Conservation (phyloP, 2,113 vertebrate species). For the Zootoca vivipara region DNA sequence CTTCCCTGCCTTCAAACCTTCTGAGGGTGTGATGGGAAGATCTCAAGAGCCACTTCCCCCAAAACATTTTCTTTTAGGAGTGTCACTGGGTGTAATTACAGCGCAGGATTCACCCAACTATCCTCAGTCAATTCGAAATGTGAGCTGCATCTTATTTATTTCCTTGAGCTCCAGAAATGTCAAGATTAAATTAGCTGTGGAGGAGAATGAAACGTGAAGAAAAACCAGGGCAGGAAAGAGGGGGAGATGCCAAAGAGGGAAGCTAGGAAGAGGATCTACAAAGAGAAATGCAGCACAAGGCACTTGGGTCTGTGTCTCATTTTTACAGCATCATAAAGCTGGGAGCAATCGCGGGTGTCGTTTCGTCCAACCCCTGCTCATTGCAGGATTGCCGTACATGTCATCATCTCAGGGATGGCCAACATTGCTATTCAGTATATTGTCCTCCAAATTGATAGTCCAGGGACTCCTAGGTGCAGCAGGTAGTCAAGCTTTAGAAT, state of each 20-base stretch:
- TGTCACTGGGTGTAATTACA: conserved; percentile 25
- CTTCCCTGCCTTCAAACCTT: not conserved
- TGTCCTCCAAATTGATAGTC: not conserved
- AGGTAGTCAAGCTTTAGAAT: not conserved
- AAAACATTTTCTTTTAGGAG: conserved; percentile 3
- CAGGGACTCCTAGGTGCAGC: not conserved
- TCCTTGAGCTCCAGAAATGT: conserved; percentile 11
- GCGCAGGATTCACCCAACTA: conserved; percentile 6
- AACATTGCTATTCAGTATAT: not conserved
- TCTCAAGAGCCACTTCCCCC: fast-evolving
- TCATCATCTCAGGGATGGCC: not conserved
- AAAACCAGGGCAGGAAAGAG: not conserved
- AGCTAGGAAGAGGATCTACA: not conserved
- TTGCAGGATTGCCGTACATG: not conserved
- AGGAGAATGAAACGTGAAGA: conserved; percentile 1
- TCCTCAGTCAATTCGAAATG: conserved; percentile 12
- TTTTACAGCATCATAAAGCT: not conserved
- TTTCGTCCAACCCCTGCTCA: not conserved
- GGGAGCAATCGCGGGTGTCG: not conserved
- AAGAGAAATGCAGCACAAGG: not conserved
- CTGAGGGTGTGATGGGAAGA: not conserved
- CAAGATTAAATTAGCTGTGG: conserved; percentile 38
- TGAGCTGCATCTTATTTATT: conserved; percentile 34
- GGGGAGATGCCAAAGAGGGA: not conserved
- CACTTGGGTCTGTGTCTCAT: not conserved